Conservation (phyloP, 30 jellyfish, hydroid and myxozoan species). For the Morbakka virulenta region DNA sequence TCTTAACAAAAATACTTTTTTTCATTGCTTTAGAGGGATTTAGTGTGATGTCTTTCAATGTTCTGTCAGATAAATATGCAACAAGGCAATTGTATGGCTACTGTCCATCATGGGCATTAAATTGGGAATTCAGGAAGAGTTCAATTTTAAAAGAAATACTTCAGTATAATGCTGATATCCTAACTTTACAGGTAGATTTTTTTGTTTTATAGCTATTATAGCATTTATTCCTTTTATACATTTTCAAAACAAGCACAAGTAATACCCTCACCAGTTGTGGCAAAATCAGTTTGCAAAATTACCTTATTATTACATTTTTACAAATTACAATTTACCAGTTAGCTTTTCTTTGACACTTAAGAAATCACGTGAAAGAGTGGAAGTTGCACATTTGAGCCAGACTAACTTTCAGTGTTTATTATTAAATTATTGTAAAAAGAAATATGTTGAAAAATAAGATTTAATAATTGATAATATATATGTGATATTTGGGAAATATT, state of each 20-base stretch:
- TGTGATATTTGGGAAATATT: too few relatives aligned
- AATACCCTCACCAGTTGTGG: not conserved
- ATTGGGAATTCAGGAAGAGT: constrained; percentile 88
- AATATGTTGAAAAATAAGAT: too few relatives aligned
- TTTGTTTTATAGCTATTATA: not conserved
- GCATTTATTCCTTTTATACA: not conserved
- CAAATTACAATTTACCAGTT: too few relatives aligned
- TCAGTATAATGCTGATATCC: constrained; percentile 87
- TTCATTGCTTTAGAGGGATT: constrained; percentile 39
- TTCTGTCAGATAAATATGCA: constrained; percentile 82
- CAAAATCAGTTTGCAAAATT: not conserved
- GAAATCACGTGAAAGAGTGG: too few relatives aligned
- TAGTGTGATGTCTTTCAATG: constrained; percentile 95
- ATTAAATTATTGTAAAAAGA: too few relatives aligned
- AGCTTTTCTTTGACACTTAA: too few relatives aligned
- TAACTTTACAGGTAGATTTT: constrained; percentile 78
- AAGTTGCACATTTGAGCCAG: too few relatives aligned
- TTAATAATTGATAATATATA: too few relatives aligned
- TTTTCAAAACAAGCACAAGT: not conserved
- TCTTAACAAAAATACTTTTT: too few relatives aligned
- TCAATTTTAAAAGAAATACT: constrained; percentile 82
- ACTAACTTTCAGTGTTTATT: too few relatives aligned
- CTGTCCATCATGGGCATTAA: constrained; percentile 96
- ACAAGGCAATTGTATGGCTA: constrained; percentile 87
- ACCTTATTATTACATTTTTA: too few relatives aligned